These are phyloP conservation scores for Numenius arquata DNA, from an alignment of 2,113 vertebrate genomes.

Conservation along the genomic window DNA sequence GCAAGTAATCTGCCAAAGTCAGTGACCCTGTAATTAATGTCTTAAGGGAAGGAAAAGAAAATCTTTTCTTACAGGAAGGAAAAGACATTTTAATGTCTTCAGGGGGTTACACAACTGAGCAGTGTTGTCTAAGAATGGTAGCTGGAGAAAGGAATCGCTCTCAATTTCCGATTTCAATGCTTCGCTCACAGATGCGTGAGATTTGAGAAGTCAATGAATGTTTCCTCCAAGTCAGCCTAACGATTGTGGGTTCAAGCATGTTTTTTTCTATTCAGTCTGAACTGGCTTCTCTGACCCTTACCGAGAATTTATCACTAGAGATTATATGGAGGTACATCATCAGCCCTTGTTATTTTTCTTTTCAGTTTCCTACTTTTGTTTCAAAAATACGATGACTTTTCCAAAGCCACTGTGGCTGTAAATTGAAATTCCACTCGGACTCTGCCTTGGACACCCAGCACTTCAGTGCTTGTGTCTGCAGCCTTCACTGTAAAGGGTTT, in stretches of 20 bases:
- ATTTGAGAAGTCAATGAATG: background rate
- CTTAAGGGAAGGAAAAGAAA: conserved; percentile 44
- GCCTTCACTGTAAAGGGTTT: background rate
- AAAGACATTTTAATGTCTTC: conserved; percentile 62
- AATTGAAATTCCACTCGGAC: background rate
- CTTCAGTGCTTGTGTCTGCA: background rate
- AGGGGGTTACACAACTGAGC: background rate
- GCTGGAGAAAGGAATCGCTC: background rate
- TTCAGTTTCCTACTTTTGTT: background rate
- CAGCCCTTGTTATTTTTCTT: background rate
- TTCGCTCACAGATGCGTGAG: conserved; percentile 33
- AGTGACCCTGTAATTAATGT: conserved; percentile 53
- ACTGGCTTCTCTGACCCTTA: background rate
- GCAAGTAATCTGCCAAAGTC: conserved; percentile 52
- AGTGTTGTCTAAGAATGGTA: conserved; percentile 5
- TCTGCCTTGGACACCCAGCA: background rate
- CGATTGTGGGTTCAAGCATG: background rate
- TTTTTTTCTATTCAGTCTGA: background rate
- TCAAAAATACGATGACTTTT: background rate
- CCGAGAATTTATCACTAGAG: background rate
- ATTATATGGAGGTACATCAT: background rate
- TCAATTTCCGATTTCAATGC: conserved; percentile 1
- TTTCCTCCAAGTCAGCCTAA: background rate
- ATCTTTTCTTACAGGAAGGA: conserved; percentile 47
- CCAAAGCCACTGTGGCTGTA: background rate